Evolutionary conservation across 2,797 vertebrate species (phyloP), one percentile per base, ranked within the genome.

Genomic region (Erpetoichthys calabaricus): DNA sequence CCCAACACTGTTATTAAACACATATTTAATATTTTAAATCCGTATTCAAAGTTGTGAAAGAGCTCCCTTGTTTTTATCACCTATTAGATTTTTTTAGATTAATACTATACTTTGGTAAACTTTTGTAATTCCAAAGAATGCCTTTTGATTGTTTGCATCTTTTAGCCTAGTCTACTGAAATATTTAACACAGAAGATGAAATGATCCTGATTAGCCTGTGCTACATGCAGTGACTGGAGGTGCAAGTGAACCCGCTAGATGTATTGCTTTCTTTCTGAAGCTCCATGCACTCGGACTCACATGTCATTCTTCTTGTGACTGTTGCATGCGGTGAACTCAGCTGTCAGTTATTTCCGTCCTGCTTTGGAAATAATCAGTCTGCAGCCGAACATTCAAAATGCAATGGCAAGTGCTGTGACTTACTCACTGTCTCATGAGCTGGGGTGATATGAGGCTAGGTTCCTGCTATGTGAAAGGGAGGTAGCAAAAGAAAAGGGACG

Each of bases 121-220:
- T 25, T 25, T 25, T 25, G 25, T 25, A 25, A 25, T 25, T 25
- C 25, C 25, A 25, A 25, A 25, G 25, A 25, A 25, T 25, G 1
- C 25, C 25, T 25, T 25, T 25, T 25, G 1, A 25, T 25, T 25
- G 25, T 25, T 25, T 25, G 25, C 25, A 25, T 25, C 25, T 25
- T 25, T 25, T 25, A 25, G 25, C 25, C 25, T 25, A 25, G 25
- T 25, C 25, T 25, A 25, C 25, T 25, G 25, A 25, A 25, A 25
- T 25, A 25, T 25, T 25, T 1, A 25, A 25, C 25, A 25, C 1
- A 25, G 1, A 25, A 25, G 25, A 25, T 25, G 25, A 25, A 25
- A 25, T 25, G 25, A 25, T 67, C 70, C 60, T 62, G 74, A 73
- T 72, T 68, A 69, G 59, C 68, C 70, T 60, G 65, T 68, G 2